Evolutionary conservation across 1,140 invertebrate genomes (phyloP), one percentile per base, ranked within the genome.

Genomic region (Sarcophaga peregrina): DNA sequence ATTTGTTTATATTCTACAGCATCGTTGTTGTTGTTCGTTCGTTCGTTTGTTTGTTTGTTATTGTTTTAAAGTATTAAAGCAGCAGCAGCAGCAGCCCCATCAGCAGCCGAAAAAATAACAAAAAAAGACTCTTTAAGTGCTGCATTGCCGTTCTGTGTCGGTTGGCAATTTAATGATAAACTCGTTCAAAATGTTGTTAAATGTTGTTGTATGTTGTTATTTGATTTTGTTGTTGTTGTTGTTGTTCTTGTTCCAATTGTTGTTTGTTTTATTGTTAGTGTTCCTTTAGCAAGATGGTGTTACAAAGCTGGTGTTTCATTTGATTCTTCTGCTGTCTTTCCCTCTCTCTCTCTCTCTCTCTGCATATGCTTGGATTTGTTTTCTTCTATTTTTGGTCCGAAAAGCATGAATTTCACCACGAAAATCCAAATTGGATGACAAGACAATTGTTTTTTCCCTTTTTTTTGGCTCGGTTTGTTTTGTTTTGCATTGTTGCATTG

Each of bases 341-440:
- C 1, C 5, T 68, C 20, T 72, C 0, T 20, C 20, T 20, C 20
- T 20, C 17, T 17, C 62, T 20, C 20, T 15, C 58, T 68, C 47
- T 48, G n/a, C 45, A 48, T 76, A 37, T 37, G 25, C 4, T 37
- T 37, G 25, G 1, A 47, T n/a, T 50, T 50, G 47, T 78, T 68
- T 48, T 45, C 17, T 78, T 48, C 75, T 78, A 78, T 78, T 78
- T 78, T 78, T 78, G 75, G 47, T 78, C 75, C 50, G 75, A 78
- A 78, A 78, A 78, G 75, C 75, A 78, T 78, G 75, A 78, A 78
- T 78, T 78, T 78, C 75, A 47, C 75, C 75, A 78, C 75, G 75
- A 78, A 78, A 78, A 78, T 50, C 75, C 75, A 78, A 78, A 78
- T 78, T 78, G 75, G 75, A 78, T 78, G 75, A 78, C 75, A 78